These are phyloP conservation scores for Callosobruchus maculatus DNA, from an alignment of 2,888 invertebrate species.

Conservation along the genomic window DNA sequence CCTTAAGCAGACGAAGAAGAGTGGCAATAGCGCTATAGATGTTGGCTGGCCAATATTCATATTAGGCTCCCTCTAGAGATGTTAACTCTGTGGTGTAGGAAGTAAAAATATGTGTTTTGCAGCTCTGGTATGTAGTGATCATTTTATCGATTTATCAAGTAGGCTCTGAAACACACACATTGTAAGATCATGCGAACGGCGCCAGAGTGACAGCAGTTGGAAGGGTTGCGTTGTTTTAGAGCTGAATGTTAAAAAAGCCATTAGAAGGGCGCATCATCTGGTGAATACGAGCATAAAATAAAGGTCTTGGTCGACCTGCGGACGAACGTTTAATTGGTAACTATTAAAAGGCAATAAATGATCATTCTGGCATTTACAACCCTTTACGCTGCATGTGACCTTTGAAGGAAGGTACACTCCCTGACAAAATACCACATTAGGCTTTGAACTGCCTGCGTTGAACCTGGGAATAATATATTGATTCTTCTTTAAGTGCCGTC, in stretches of 20 bases:
- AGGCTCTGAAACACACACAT: too few species aligned
- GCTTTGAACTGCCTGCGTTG: background rate
- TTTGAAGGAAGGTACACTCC: background rate
- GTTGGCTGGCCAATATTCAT: too few species aligned
- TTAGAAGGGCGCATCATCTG: background rate
- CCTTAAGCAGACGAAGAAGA: too few species aligned
- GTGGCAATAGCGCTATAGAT: too few species aligned
- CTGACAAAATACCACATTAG: background rate
- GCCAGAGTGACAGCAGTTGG: background rate
- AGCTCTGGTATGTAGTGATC: too few species aligned
- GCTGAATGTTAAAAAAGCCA: background rate
- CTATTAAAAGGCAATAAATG: slow-evolving; percentile 36
- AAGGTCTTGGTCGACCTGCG: background rate
- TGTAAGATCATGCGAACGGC: too few species aligned
- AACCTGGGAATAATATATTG: too few species aligned
- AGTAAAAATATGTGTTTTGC: too few species aligned
- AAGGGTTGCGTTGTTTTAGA: background rate
- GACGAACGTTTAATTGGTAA: background rate
- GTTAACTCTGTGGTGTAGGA: too few species aligned
- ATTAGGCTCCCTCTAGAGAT: too few species aligned
- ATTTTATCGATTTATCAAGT: too few species aligned
- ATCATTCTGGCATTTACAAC: slow-evolving; percentile 30
- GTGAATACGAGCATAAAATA: background rate
- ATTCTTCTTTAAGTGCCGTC: too few species aligned
- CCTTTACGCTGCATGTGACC: slow-evolving; percentile 22